Conservation (phyloP, 2,797 vertebrate genomes). For the Notolepis coatsorum region DNA sequence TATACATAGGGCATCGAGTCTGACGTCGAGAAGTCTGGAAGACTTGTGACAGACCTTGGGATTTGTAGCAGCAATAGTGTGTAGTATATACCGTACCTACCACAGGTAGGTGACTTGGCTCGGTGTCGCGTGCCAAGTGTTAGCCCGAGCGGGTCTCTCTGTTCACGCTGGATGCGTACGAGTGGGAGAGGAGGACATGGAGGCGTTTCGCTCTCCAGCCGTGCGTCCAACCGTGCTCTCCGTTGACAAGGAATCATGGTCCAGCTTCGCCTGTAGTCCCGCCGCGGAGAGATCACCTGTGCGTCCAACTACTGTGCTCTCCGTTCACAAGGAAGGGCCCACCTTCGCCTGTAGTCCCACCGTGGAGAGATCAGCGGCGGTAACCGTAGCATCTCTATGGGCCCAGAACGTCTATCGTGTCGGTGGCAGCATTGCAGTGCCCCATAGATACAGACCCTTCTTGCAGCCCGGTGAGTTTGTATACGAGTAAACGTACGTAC, state of each 20-base stretch:
- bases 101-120: slow-evolving; percentile 44
- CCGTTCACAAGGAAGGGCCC: slow-evolving; percentile 45
- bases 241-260: slow-evolving; percentile 44
- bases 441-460: slow-evolving; percentile 79
- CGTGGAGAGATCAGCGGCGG: slow-evolving; percentile 47
- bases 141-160: slow-evolving; percentile 23
- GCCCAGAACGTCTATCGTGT: slow-evolving; percentile 79
- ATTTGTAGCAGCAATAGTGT: too few relatives aligned
- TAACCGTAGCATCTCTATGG: slow-evolving; percentile 72
- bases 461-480: slow-evolving; percentile 80
- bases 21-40: slow-evolving; percentile 20
- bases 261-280: slow-evolving; percentile 37
- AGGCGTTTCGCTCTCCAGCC: slow-evolving; percentile 50
- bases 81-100: too few relatives aligned
- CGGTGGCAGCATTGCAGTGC: slow-evolving; percentile 81
- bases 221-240: slow-evolving; percentile 43
- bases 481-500: slow-evolving; percentile 4
- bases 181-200: slow-evolving; percentile 51
- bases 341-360: slow-evolving; percentile 34
- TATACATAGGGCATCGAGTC: not conserved
- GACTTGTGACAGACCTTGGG: too few relatives aligned
- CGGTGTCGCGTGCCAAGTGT: slow-evolving; percentile 7
- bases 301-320: not conserved
- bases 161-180: not conserved
- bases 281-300: slow-evolving; percentile 47